Evolutionary conservation across 2,888 invertebrate genomes (phyloP), one percentile per base, ranked within the genome.

Genomic region (Noctua janthe): DNA sequence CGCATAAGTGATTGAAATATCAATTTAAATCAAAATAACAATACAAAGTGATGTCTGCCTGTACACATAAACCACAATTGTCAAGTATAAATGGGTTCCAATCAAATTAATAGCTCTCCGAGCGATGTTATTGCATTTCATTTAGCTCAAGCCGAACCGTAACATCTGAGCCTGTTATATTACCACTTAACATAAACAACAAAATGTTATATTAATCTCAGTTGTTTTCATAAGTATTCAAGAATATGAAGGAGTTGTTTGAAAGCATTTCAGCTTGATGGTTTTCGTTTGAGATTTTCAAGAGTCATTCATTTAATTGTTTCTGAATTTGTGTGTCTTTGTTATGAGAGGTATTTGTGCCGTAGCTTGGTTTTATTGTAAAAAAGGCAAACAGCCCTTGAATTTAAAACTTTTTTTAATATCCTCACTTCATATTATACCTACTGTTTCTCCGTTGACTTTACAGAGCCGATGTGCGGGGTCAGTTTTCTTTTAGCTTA

Each of bases 81-180:
- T 87, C 91, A 86, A 85, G 86, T 89, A 91, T 89, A 92, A 93
- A 93, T 92, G 92, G 91, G 87, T 56, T 47, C 71, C 81, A 85
- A 90, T 89, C 87, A 89, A 87, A 87, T 89, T 93, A 95, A 95
- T 95, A 90, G 88, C 89, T 90, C 92, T 90, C 89, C 88, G 89
- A 90, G 92, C 89, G 92, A 92, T 92, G 93, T 92, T 92, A 91
- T 88, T 86, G 90, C 91, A 88, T 92, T 92, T 91, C 91, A 91
- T 92, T 92, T 93, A 92, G 94, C 91, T 92, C 92, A 90, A 85
- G 80, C 80, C 78, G 91, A 89, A 90, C 89, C 78, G 75, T 86
- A 89, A 87, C 94, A 94, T 91, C 94, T 94, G 95, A 90, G 92
- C 87, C 90, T 89, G 67, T 59, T 78, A 59, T 82, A 88, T 89